Conservation (phyloP, 2,797 vertebrate genomes). For the Rhinichthys osculus region DNA sequence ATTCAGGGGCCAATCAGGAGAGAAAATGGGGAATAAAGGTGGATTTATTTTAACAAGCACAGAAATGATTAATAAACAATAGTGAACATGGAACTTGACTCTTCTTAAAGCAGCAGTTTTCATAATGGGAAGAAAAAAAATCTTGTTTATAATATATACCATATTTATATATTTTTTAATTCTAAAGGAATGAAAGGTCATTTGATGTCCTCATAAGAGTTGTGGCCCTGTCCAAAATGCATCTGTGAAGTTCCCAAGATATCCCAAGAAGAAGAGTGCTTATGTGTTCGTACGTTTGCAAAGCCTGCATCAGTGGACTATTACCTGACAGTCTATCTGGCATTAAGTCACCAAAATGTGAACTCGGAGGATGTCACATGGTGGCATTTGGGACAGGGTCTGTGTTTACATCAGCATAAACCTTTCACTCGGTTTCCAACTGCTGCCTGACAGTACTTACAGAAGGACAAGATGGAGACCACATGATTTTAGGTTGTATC, state of each 20-base stretch:
- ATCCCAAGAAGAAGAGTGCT: not conserved
- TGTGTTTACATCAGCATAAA: constrained; percentile 4
- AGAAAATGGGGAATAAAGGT: constrained; percentile 65
- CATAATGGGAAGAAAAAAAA: not conserved
- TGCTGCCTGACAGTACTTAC: not conserved
- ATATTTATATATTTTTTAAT: constrained; percentile 4
- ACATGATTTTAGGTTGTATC: not conserved
- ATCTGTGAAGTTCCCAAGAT: not conserved
- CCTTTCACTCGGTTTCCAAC: not conserved
- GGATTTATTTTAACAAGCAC: constrained; percentile 8
- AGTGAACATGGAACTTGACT: constrained; percentile 6
- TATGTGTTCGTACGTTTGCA: not conserved
- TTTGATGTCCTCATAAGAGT: constrained; percentile 44
- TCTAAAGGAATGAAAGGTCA: constrained; percentile 36
- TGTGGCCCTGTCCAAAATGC: constrained; percentile 29
- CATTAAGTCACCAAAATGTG: not conserved
- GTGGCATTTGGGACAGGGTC: not conserved
- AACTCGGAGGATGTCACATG: not conserved
- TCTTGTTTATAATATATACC: constrained; percentile 15
- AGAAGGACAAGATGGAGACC: not conserved
- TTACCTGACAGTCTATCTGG: not conserved
- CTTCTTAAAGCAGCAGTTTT: constrained; percentile 8
- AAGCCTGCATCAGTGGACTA: not conserved
- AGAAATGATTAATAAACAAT: constrained; percentile 22
- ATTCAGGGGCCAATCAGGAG: constrained; percentile 69